Base-by-base conservation (phyloP, 2,113 vertebrate species). In the Lucifuga dentata region DNA sequence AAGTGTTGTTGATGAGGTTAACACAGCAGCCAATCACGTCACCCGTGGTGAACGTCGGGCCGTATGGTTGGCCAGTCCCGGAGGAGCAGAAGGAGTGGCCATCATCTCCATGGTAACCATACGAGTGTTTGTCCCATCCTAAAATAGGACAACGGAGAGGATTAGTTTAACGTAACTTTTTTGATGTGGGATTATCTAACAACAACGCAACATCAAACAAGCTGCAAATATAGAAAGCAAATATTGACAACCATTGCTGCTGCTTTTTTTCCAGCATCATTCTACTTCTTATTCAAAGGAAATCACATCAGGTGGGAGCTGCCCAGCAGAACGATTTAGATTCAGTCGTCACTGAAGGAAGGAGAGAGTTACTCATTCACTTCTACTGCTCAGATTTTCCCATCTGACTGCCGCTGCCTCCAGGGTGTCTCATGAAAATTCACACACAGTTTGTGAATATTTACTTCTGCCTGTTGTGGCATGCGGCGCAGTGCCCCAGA, bases 51-150 rank as follows among this genome's bases (percentile, higher is more conserved):
- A 99, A 99, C 0, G 97, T 99, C 7, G 97, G 97, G 49, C 97
- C 97, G 0, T 99, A 99, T 2, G 97, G 97, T 70, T 99, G 97
- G 67, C 97, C 97, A 4, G 97, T 98, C 68, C 97, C 97, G 0
- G 97, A 99, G 52, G 97, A 99, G 64, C 97, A 99, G 93, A 99
- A 99, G 85, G 97, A 98, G 93, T 98, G 96, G 66, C 97, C 97
- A 2, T 99, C 97, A 0, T 99, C 97, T 6, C 97, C 97, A 0
- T 99, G 97, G 92, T 99, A 99, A 91, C 97, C 97, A 66, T 99
- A 99, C 1, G 97, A 98, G 90, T 98, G 97, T 69, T 99, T 99
- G 90, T 99, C 97, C 97, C 97, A 99, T 78, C 97, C 97, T 99
- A 3, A 82, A 76, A 86, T 32, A 65, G 58, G 53, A 46, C 52